Base-by-base conservation (phyloP, 2,888 invertebrate genomes). In the Oeneis ivallda region DNA sequence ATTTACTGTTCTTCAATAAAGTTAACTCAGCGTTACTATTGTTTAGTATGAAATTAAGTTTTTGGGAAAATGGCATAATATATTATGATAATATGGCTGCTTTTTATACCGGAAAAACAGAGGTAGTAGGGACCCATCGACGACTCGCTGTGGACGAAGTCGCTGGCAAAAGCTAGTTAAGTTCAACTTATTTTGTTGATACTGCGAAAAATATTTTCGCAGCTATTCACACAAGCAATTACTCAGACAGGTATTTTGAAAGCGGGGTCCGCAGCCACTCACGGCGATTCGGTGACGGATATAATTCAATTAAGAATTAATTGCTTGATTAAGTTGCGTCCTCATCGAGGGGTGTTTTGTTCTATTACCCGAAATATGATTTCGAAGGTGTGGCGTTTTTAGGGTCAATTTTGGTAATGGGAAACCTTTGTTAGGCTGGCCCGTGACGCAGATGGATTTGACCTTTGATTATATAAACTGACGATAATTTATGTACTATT, bases 301-400 rank as follows among this genome's bases (percentile, higher is more conserved):
- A 84, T 89, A 87, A 91, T 89, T 85, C 86, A 87, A 89, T 90
- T 89, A 90, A 84, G 82, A 83, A 81, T 86, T 89, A 91, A 91
- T 90, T 89, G 89, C 80, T 81, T 86, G 86, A 90, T 92, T 85
- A 90, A 90, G 89, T 88, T 84, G 84, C 79, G 83, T 80, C 83
- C 78, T 75, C 75, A 74, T 70, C 80, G 77, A 78, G 75, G 75
- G 79, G 82, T 76, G 80, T 83, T 82, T 86, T 86, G 85, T 88
- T 84, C 79, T 81, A 85, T 83, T 83, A 82, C 79, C 77, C 78
- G 84, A 85, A 89, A 87, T 86, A 89, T 87, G 85, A 86, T 89
- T 87, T 87, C 77, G 81, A 78, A 84, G 85, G 87, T 84, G 86
- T 78, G 84, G 80, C 77, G 70, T 77, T 80, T 79, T 74, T 74